Conservation (phyloP, 2,113 vertebrate genomes). For the Rhinolophus ferrumequinum region DNA sequence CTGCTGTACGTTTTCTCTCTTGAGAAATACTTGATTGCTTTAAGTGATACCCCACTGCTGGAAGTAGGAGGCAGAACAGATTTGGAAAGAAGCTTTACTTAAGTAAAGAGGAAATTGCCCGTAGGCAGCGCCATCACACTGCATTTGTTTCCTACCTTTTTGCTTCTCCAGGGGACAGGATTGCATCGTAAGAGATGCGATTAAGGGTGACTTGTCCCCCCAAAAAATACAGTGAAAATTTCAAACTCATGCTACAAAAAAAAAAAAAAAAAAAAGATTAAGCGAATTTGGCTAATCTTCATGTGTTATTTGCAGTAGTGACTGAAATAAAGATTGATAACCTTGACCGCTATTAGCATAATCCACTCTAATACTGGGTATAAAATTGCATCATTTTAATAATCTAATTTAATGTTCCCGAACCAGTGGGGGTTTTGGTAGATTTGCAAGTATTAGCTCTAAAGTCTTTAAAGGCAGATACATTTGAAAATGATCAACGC, state of each 20-base stretch:
- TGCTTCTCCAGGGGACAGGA: neutral
- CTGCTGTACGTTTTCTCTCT: neutral
- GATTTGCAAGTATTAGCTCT: conserved; percentile 73
- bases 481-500: neutral
- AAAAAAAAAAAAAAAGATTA: neutral
- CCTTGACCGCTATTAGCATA: conserved; percentile 4
- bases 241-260: neutral
- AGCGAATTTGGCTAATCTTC: conserved; percentile 27
- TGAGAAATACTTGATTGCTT: conserved; percentile 38
- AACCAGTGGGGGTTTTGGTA: conserved; percentile 18
- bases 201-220: neutral
- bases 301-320: neutral
- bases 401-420: conserved; percentile 38
- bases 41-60: conserved; percentile 23
- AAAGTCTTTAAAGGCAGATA: conserved; percentile 29
- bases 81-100: neutral
- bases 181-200: neutral
- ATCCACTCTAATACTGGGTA: conserved; percentile 61
- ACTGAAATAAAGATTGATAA: neutral
- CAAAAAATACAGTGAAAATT: conserved; percentile 8
- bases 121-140: neutral
- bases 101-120: neutral
- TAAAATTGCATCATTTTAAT: conserved; percentile 65
- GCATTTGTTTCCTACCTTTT: neutral
- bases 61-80: conserved; percentile 36